Conservation (phyloP, 2,113 vertebrate genomes). For the Gavialis gangeticus region DNA sequence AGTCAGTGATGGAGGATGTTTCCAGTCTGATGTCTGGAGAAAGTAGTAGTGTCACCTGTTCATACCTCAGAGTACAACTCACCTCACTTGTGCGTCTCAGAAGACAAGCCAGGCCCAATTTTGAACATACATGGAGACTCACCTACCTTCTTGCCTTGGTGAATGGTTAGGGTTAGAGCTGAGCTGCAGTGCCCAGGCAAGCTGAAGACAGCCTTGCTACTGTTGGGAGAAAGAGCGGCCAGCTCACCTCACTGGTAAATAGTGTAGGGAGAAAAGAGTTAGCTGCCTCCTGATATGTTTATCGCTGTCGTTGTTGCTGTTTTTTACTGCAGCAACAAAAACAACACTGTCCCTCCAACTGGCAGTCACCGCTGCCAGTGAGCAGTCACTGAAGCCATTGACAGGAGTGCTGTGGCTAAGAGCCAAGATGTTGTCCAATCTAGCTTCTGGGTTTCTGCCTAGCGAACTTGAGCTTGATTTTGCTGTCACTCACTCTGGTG, state of each 20-base stretch:
- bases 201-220: background rate
- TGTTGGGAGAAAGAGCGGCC: background rate
- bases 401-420: constrained; percentile 36
- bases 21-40: background rate
- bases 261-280: background rate
- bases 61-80: background rate
- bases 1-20: background rate
- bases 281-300: background rate
- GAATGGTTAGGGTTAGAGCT: background rate
- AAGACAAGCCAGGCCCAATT: background rate
- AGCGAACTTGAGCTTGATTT: background rate
- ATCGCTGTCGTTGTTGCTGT: constrained; percentile 35
- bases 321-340: constrained; percentile 58
- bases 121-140: background rate
- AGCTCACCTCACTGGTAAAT: rapidly evolving
- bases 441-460: background rate
- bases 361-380: constrained; percentile 28
- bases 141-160: background rate
- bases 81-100: background rate
- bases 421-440: constrained; percentile 52
- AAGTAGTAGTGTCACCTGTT: background rate
- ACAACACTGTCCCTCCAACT: constrained; percentile 43
- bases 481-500: background rate
- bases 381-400: constrained; percentile 36
- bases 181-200: background rate